phyloP scores from a whole-genome alignment of 2,888 invertebrate genomes.

The Listrodromus nycthemerus region DNA sequence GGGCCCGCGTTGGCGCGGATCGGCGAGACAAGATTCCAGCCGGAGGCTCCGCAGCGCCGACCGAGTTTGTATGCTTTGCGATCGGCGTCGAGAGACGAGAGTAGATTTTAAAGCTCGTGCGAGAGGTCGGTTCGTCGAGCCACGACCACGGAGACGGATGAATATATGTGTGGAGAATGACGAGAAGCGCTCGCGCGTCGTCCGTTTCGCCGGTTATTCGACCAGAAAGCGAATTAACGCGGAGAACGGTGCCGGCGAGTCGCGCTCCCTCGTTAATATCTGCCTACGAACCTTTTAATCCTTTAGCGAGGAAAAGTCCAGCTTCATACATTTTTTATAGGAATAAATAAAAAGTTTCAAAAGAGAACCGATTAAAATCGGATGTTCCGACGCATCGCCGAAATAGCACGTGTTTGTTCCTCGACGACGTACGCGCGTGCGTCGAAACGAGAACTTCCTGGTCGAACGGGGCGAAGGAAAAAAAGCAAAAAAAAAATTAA shows the following conservation, averaged over 20 bases:
- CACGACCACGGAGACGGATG: slow-evolving; percentile 13
- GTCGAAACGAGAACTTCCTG: too few relatives aligned
- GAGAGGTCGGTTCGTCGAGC: slow-evolving; percentile 40
- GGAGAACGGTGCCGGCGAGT: slow-evolving; percentile 17
- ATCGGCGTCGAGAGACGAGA: slow-evolving; percentile 6
- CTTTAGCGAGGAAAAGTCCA: slow-evolving; percentile 65
- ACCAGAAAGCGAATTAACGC: slow-evolving; percentile 59
- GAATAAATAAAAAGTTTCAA: slow-evolving; percentile 62
- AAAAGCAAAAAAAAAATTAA: too few relatives aligned
- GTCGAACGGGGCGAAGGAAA: too few relatives aligned
- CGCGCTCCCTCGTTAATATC: slow-evolving; percentile 3
- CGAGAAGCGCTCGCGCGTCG: slow-evolving; percentile 12
- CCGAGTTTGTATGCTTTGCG: slow-evolving; percentile 8
- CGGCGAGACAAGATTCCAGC: slow-evolving; percentile 18
- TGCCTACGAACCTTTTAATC: slow-evolving; percentile 70
- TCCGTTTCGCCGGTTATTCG: slow-evolving; percentile 54
- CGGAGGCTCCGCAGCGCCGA: not conserved
- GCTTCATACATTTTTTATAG: slow-evolving; percentile 66
- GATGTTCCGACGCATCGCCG: slow-evolving; percentile 45
- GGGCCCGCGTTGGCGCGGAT: slow-evolving; percentile 34
- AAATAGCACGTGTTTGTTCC: not conserved
- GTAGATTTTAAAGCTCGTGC: slow-evolving; percentile 49
- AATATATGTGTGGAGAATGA: too few relatives aligned
- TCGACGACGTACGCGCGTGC: too few relatives aligned
- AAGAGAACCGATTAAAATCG: slow-evolving; percentile 68